Percentiles rank a stretch among this genome's conserved stretches.
Evolutionary conservation across 2,888 invertebrate genomes (phyloP).

Genomic region (Micropterix aruncella): DNA sequence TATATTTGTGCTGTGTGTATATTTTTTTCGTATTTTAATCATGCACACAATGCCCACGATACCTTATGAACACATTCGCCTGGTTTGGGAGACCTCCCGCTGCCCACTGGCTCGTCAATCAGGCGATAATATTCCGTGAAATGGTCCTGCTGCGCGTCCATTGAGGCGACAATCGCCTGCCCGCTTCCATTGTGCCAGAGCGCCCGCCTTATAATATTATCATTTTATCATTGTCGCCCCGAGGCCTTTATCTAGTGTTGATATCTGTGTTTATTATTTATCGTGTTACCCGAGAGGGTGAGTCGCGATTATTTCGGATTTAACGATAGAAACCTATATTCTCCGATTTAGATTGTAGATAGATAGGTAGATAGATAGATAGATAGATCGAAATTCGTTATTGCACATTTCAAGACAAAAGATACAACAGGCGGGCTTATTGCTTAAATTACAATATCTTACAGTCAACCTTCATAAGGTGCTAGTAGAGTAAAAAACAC

Average conservation of each 20-base stretch:
- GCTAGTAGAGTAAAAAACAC: no score
- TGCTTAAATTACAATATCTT: no score
- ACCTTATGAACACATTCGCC: constrained; percentile 1
- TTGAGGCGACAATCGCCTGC: not conserved
- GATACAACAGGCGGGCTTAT: no score
- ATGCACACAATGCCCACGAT: no score
- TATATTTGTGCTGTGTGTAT: no score
- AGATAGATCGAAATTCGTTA: no score
- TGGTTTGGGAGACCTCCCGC: not conserved
- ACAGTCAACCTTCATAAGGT: no score
- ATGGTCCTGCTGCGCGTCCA: constrained; percentile 10
- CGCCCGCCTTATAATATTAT: constrained; percentile 3
- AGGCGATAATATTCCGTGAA: constrained; percentile 11
- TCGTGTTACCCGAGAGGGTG: not conserved
- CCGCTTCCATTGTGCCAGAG: not conserved
- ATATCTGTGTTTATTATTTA: constrained; percentile 10
- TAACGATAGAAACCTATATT: no score
- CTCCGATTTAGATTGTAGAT: no score
- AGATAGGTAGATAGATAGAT: no score
- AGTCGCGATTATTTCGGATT: not conserved
- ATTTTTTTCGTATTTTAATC: no score
- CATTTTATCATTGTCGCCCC: constrained; percentile 12
- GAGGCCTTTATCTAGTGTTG: constrained; percentile 10
- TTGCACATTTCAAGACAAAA: no score
- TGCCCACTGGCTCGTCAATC: constrained; percentile 6